Evolutionary conservation across 1,140 invertebrate genomes (phyloP), one percentile per base, ranked within the genome.

Genomic region (Lepidurus couesii): DNA sequence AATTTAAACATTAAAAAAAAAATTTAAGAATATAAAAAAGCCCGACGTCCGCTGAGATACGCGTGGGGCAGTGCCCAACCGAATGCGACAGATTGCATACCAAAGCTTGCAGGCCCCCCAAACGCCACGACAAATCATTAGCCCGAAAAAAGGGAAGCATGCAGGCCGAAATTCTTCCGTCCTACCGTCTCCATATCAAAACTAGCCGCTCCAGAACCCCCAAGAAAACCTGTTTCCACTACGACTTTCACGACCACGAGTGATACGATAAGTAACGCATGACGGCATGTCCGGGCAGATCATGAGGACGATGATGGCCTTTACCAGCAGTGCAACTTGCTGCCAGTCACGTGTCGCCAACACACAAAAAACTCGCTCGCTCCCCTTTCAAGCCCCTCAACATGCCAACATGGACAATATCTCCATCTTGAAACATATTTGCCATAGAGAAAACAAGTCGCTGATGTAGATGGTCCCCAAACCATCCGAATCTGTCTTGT

Each of bases 341-440:
- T 65, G 53, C 53, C 53, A 65, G 53, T 65, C 53, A 65, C 53
- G 53, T 65, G 53, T 65, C 53, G 53, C 53, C 53, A 65, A 21
- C 53, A 65, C 53, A 65, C 53, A 65, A 65, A 65, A 65, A 65
- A 65, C 21, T 16, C 53, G 53, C 53, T 65, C 21, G 53, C 53
- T 65, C 53, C 13, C 53, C n/a, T 13, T 1, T 65, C 21, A 21
- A 13, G 53, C 21, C 53, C 53, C 21, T 65, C 16, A 65, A 65
- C 34, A 34, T 65, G 21, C 53, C 53, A 65, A 65, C n/a, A 65
- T 21, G 53, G 53, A 65, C 53, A 21, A 9, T 11, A 65, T 1
- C 53, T 65, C 8, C 21, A 65, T 34, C 34, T 34, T 34, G 34
- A 34, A 34, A 34, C 4, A 34, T 34, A 34, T 34, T 34, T 34